Percentiles rank a stretch among this genome's conserved stretches.
Evolutionary conservation across 2,113 vertebrate genomes (phyloP).

Genomic region (Seriola rivoliana): DNA sequence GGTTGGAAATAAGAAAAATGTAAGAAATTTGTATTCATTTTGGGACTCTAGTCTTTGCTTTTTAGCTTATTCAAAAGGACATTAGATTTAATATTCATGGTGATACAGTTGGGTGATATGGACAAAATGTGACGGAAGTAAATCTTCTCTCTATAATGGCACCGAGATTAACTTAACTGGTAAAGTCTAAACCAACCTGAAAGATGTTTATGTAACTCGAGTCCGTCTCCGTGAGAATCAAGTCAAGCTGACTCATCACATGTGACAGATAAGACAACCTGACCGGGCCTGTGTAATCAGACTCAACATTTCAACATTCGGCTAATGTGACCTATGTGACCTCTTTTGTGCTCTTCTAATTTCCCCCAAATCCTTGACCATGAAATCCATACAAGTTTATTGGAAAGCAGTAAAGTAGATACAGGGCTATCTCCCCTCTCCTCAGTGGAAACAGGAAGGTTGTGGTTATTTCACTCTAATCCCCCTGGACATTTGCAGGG

Average conservation of each 20-base stretch:
- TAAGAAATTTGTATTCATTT: neutral
- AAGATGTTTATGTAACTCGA: conserved; percentile 45
- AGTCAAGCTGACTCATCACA: conserved; percentile 8
- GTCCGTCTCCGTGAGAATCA: neutral
- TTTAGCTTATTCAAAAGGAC: neutral
- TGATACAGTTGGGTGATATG: neutral
- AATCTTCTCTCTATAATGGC: neutral
- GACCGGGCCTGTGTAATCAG: conserved; percentile 21
- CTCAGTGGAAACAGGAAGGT: conserved; percentile 46
- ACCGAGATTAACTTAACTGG: conserved; percentile 7
- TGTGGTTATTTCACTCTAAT: conserved; percentile 58
- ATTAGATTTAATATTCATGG: too few relatives aligned
- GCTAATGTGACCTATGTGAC: conserved; percentile 18
- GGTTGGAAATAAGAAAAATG: too few relatives aligned
- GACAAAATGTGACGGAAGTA: neutral
- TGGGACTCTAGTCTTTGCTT: neutral
- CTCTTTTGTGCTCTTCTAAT: neutral
- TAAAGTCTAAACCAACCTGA: conserved; percentile 20
- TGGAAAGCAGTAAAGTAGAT: conserved; percentile 31
- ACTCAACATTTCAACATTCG: neutral
- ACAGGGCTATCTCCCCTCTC: conserved; percentile 11
- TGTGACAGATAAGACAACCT: conserved; percentile 18
- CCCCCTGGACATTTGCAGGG: conserved; percentile 47
- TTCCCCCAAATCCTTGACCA: conserved; percentile 10
- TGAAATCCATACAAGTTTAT: conserved; percentile 27